These are phyloP conservation scores for Chorisops tibialis DNA, from an alignment of 2,888 invertebrate species.

Conservation along the genomic window DNA sequence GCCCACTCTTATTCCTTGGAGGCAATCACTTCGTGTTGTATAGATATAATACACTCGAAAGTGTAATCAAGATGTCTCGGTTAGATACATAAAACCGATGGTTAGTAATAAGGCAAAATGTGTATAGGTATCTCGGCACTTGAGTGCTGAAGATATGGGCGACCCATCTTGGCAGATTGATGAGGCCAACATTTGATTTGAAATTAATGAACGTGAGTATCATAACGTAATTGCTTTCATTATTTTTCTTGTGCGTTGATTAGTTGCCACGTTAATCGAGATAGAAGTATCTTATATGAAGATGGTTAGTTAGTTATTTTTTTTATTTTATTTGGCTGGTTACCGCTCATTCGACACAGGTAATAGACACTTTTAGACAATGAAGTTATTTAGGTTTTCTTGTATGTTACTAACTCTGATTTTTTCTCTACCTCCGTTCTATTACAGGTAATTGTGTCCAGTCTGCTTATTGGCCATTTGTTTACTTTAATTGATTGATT, in stretches of 20 bases:
- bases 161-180: constrained; percentile 25
- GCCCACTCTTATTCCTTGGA: constrained; percentile 30
- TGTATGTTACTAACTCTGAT: constrained; percentile 5
- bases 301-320: constrained; percentile 6
- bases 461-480: constrained; percentile 20
- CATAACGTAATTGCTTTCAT: constrained; percentile 34
- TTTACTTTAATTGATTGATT: constrained; percentile 23
- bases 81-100: constrained; percentile 25
- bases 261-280: constrained; percentile 31
- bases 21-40: constrained; percentile 26
- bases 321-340: background rate
- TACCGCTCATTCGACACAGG: constrained; percentile 17
- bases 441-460: constrained; percentile 18
- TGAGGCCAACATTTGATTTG: constrained; percentile 33
- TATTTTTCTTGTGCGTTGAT: constrained; percentile 32
- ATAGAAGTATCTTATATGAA: constrained; percentile 20
- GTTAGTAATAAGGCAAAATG: constrained; percentile 14
- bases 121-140: background rate
- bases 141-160: background rate
- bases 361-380: constrained; percentile 25
- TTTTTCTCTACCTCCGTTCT: constrained; percentile 20
- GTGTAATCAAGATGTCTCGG: constrained; percentile 34
- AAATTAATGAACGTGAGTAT: constrained; percentile 34
- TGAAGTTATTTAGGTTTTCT: constrained; percentile 22
- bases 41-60: constrained; percentile 10